Base-by-base conservation (phyloP, 2,888 invertebrate genomes). In the Drosophila nigricruria region DNA sequence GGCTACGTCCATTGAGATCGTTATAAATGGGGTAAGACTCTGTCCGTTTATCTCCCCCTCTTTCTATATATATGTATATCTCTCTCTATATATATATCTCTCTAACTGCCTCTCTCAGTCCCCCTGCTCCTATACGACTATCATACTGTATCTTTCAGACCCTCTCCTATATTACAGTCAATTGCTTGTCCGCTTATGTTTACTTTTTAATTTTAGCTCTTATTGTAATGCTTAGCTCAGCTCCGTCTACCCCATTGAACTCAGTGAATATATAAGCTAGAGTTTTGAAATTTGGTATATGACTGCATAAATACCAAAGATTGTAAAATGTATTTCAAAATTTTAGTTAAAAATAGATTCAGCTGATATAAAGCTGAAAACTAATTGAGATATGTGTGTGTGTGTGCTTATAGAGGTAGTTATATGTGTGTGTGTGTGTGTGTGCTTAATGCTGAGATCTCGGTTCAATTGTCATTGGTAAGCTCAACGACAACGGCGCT, bases 401-500 rank as follows among this genome's bases (percentile, higher is more conserved):
- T 16, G 50, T 8, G 23, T 23, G 16, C 1, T 6, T 38, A n/a
- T 38, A 3, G 16, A 5, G 4, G 5, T 38, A 2, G 4, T n/a
- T 30, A 10, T 10, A 10, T 30, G n/a, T 8, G n/a, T 38, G 8
- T 23, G 34, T 9, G 10, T 8, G 53, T 18, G 27, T 16, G 38
- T 20, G 14, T 16, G 20, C 1, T n/a, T 30, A 6, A 27, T 20
- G 20, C 20, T 38, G 53, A 45, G 53, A 43, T 20, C 9, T 5
- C 45, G 14, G 4, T 27, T 52, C n/a, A 30, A 8, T 30, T 53
- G 10, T 66, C 67, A 25, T 43, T 30, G 30, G n/a, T 20, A 36
- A 45, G 73, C 36, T 83, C 76, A 10, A 91, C 80, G 10, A 90
- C 79, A n/a, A 92, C 92, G 16, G 94, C 90, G 45, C 92, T 92